A percentile compares a stretch with the other conserved stretches of the same genome.
phyloP scores from a whole-genome alignment of 2,113 vertebrate species.

The Piaya cayana region DNA sequence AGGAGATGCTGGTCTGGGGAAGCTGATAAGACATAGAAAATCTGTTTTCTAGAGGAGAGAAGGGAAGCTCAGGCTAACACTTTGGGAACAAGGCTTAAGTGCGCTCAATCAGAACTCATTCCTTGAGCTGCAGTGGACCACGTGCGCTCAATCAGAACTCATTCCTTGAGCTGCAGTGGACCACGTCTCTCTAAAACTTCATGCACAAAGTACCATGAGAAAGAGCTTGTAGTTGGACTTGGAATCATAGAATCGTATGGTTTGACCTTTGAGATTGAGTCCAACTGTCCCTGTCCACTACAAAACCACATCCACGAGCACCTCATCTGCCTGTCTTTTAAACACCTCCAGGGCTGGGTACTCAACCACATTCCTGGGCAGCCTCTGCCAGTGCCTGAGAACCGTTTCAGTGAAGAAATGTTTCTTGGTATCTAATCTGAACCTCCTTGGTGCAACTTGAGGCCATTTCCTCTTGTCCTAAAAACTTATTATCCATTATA shows the following conservation, averaged over 20 bases:
- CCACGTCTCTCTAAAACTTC: neutral
- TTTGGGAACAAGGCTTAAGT: neutral
- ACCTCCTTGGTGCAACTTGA: too few species aligned
- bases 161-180: neutral
- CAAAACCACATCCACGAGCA: too few species aligned
- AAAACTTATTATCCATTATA: neutral
- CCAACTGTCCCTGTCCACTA: too few species aligned
- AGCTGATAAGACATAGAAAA: neutral
- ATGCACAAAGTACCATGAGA: neutral
- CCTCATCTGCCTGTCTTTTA: too few species aligned
- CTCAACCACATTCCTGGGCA: too few species aligned
- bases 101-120: neutral
- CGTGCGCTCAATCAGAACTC: neutral
- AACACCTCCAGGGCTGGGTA: too few species aligned
- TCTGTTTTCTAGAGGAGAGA: neutral
- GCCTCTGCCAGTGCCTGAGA: too few species aligned
- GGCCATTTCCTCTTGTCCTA: too few species aligned
- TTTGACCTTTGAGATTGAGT: too few species aligned
- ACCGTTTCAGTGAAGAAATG: too few species aligned
- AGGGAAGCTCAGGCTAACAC: neutral
- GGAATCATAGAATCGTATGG: too few species aligned
- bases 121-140: neutral
- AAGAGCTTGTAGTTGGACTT: neutral
- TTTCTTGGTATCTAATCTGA: too few species aligned
- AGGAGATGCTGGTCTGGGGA: neutral